Evolutionary conservation across 2,888 invertebrate genomes (phyloP).

Genomic region (Stomorhina lunata): DNA sequence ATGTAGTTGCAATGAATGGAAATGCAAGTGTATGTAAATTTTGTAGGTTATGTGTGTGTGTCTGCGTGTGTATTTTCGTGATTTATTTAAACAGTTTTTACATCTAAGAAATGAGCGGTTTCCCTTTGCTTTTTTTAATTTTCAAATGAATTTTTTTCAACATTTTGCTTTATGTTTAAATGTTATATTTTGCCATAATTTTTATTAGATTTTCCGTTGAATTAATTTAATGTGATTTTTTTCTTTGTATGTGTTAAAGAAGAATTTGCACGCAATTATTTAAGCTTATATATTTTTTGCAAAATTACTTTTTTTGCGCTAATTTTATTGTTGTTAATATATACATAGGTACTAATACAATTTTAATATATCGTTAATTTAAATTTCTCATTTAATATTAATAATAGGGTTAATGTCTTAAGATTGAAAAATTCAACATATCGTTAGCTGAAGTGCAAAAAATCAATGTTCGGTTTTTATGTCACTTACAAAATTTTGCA

Average conservation of each 20-base stretch:
- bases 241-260: not conserved
- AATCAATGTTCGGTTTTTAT: too few species aligned
- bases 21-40: not conserved
- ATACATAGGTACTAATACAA: too few species aligned
- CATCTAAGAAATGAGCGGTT: constrained; percentile 41
- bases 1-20: not conserved
- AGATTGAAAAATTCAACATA: too few species aligned
- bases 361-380: too few species aligned
- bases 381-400: too few species aligned
- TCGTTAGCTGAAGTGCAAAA: too few species aligned
- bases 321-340: too few species aligned
- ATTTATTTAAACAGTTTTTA: constrained; percentile 47
- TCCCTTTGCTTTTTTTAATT: constrained; percentile 34
- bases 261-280: constrained; percentile 57
- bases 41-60: too few species aligned
- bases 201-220: constrained; percentile 55
- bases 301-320: too few species aligned
- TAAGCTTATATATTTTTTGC: not conserved
- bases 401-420: too few species aligned
- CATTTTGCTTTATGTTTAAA: constrained; percentile 34
- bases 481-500: too few species aligned
- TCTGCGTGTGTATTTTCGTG: not conserved
- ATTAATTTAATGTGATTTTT: constrained; percentile 11
- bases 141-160: constrained; percentile 3
- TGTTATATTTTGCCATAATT: constrained; percentile 51